Conservation (phyloP, 2,888 invertebrate species). For the Panzeria rudis region DNA sequence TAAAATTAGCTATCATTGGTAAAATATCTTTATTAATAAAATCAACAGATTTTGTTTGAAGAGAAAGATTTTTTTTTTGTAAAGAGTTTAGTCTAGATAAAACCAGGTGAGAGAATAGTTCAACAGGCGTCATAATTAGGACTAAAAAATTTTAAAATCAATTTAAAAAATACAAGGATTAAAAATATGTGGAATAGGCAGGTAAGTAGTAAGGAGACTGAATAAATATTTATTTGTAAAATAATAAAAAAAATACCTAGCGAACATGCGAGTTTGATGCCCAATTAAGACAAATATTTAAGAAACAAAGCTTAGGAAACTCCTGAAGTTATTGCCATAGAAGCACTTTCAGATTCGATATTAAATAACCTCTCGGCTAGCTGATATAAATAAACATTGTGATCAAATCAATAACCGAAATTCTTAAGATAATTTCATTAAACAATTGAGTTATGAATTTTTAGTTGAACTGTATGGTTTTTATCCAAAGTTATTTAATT, state of each 20-base stretch:
- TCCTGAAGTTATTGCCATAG: background rate
- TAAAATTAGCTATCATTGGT: conserved; percentile 17
- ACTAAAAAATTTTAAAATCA: background rate
- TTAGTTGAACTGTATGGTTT: too few species aligned
- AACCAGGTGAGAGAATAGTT: conserved; percentile 35
- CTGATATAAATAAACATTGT: too few species aligned
- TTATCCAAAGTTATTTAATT: too few species aligned
- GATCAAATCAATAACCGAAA: too few species aligned
- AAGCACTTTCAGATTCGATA: background rate
- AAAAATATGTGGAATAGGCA: conserved; percentile 40
- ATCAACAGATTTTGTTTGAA: background rate
- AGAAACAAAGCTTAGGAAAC: too few species aligned
- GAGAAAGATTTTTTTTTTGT: background rate
- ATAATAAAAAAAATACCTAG: too few species aligned
- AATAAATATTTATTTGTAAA: background rate
- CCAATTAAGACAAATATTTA: too few species aligned
- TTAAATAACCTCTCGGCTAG: background rate
- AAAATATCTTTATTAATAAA: conserved; percentile 29
- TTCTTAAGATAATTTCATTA: too few species aligned
- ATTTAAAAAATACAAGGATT: background rate
- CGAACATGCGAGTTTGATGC: too few species aligned
- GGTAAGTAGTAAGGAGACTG: background rate
- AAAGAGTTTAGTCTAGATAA: conserved; percentile 52
- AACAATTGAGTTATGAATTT: too few species aligned
- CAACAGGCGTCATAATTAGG: background rate